These are phyloP conservation scores for Drymonia ruficornis DNA, from an alignment of 2,888 invertebrate species.

Conservation along the genomic window DNA sequence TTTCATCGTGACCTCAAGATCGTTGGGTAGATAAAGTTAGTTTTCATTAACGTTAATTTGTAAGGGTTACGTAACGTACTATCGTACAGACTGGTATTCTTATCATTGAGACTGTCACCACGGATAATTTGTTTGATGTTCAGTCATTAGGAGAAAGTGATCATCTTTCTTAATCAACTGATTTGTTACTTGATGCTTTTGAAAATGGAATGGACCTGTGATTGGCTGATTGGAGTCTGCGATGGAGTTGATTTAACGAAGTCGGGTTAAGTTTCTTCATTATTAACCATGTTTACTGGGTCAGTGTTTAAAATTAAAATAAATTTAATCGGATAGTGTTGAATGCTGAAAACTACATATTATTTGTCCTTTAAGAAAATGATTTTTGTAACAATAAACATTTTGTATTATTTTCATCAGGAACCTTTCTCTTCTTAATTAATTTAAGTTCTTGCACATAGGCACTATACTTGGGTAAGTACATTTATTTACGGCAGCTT, in stretches of 20 bases:
- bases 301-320: too few species aligned
- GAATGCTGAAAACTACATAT: too few species aligned
- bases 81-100: slow-evolving; percentile 18
- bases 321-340: too few species aligned
- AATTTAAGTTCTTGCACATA: too few species aligned
- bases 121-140: slow-evolving; percentile 31
- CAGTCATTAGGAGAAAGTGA: slow-evolving; percentile 23
- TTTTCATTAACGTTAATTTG: slow-evolving; percentile 43
- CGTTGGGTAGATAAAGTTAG: slow-evolving; percentile 41
- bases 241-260: slow-evolving; percentile 6
- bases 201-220: neutral
- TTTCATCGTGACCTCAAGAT: slow-evolving; percentile 26
- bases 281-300: too few species aligned
- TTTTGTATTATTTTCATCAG: too few species aligned
- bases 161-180: slow-evolving; percentile 33
- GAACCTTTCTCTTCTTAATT: too few species aligned
- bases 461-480: too few species aligned
- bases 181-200: neutral
- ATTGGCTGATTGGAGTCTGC: slow-evolving; percentile 2
- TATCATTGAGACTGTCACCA: slow-evolving; percentile 36
- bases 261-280: neutral
- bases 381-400: too few species aligned
- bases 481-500: too few species aligned
- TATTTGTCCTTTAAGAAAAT: too few species aligned
- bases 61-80: slow-evolving; percentile 26